These are phyloP conservation scores for Sciurus vulgaris DNA, from an alignment of 2,797 vertebrate species.

Conservation along the genomic window DNA sequence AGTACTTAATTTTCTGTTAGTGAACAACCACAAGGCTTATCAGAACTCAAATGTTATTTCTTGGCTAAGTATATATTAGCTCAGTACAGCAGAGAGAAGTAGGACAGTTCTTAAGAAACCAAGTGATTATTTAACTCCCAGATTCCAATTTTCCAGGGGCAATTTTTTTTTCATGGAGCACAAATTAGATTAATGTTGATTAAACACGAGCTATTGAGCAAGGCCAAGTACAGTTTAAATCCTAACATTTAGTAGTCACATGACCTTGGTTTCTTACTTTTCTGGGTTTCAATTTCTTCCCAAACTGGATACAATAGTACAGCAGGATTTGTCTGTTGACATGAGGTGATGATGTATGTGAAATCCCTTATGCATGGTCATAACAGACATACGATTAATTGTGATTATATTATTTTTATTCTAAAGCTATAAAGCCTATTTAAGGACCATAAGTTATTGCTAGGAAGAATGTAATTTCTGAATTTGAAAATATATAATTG, in stretches of 20 bases:
- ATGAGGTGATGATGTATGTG: not conserved
- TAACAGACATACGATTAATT: not conserved
- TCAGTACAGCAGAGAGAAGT: not conserved
- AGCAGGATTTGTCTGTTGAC: not conserved
- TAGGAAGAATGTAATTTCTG: not conserved
- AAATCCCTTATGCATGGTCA: not conserved
- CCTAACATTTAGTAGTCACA: not conserved
- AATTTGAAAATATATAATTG: not conserved
- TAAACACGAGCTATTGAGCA: not conserved
- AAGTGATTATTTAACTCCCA: not conserved
- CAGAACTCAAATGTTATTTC: not conserved
- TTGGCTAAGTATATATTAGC: not conserved
- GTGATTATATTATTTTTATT: not conserved
- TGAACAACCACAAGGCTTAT: not conserved
- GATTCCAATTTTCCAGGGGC: not conserved
- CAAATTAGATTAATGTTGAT: not conserved
- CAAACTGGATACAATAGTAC: not conserved
- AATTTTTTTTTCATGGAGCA: not conserved
- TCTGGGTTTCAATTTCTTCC: not conserved
- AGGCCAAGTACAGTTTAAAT: not conserved
- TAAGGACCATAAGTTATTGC: not conserved
- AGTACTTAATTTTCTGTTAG: not conserved
- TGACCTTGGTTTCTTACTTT: not conserved
- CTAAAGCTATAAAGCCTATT: conserved; percentile 34
- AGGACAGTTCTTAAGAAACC: not conserved